Conservation (phyloP, 2,797 vertebrate genomes). For the Schizopygopsis pylzovi region DNA sequence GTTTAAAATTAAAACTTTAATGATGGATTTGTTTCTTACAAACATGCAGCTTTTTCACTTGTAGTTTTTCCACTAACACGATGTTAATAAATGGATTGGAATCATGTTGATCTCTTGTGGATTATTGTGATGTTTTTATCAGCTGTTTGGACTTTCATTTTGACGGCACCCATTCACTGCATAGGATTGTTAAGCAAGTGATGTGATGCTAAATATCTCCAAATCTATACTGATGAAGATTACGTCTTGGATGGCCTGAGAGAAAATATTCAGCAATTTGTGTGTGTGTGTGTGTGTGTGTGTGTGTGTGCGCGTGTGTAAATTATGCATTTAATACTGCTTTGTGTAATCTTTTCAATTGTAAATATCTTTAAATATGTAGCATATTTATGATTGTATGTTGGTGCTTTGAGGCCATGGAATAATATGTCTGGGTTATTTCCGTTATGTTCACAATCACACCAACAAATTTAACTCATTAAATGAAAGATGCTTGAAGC, state of each 20-base stretch:
- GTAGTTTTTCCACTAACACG: not conserved
- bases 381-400: not conserved
- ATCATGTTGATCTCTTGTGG: not conserved
- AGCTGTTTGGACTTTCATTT: not conserved
- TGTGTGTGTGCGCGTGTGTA: not conserved
- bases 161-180: not conserved
- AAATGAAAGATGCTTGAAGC: constrained; percentile 25
- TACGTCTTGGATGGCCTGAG: not conserved
- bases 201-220: not conserved
- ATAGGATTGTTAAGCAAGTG: not conserved
- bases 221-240: not conserved
- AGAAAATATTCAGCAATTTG: not conserved
- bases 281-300: not conserved
- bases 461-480: not conserved
- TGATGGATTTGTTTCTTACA: not conserved
- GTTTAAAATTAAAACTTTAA: not conserved
- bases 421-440: not conserved
- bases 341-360: not conserved
- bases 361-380: not conserved
- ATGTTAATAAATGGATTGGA: not conserved
- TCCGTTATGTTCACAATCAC: constrained; percentile 21
- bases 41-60: not conserved
- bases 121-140: not conserved
- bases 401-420: not conserved
- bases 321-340: not conserved